These are phyloP conservation scores for Limenitis camilla DNA, from an alignment of 2,888 invertebrate genomes.

Conservation along the genomic window DNA sequence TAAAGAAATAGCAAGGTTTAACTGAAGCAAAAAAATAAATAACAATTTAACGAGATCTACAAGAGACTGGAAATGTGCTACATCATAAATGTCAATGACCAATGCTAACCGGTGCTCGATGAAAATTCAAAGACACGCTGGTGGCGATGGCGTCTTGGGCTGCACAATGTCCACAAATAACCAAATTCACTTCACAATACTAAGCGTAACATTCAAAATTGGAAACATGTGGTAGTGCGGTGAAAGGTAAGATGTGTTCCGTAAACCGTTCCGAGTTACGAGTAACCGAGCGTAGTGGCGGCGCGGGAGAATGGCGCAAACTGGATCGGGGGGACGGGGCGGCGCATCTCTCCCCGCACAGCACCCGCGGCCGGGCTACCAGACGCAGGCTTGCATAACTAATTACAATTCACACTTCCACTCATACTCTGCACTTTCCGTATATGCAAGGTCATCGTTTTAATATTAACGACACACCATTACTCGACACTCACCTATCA, in stretches of 20 bases:
- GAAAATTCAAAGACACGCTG: constrained; percentile 60
- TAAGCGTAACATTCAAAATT: constrained; percentile 54
- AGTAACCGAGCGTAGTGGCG: constrained; percentile 61
- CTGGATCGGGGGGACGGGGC: constrained; percentile 53
- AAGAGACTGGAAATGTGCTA: constrained; percentile 26
- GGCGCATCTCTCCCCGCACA: constrained; percentile 26
- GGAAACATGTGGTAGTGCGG: constrained; percentile 57
- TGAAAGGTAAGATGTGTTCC: constrained; percentile 69
- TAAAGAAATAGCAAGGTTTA: no score
- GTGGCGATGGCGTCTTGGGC: constrained; percentile 39
- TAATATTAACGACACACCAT: constrained; percentile 27
- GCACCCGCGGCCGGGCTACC: constrained; percentile 38
- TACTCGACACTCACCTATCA: neutral
- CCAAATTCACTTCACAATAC: constrained; percentile 67
- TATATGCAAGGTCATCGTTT: constrained; percentile 62
- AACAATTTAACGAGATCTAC: constrained; percentile 2
- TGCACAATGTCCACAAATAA: constrained; percentile 61
- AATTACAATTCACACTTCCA: constrained; percentile 56
- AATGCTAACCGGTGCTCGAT: constrained; percentile 39
- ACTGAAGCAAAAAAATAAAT: neutral
- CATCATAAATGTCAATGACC: constrained; percentile 41
- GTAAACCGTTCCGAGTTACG: constrained; percentile 59
- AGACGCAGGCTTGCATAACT: constrained; percentile 69
- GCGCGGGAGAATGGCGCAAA: constrained; percentile 69
- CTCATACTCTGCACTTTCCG: constrained; percentile 51